Base-by-base conservation (phyloP, 2,113 vertebrate species). In the Paralichthys olivaceus region DNA sequence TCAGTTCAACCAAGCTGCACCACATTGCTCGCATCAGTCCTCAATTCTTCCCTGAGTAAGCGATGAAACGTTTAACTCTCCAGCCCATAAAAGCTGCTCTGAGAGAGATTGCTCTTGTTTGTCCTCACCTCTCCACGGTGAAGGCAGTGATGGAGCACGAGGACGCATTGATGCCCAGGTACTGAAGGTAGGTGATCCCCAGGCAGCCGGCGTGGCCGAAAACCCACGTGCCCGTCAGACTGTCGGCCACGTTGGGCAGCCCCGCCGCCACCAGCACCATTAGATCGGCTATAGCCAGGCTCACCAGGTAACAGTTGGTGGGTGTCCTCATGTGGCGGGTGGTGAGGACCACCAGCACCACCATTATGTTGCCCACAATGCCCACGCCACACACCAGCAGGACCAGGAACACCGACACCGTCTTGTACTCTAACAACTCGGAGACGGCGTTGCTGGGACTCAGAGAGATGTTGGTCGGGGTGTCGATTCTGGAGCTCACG, bases 131-230 rank as follows among this genome's bases (percentile, higher is more conserved):
- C 84, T 96, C 95, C 63, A 94, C 93, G 0, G 94, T 95, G 87
- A 96, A 95, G 5, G 93, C 96, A 0, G 93, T 95, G 84, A 96
- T 95, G 78, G 94, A 96, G 81, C 94, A 96, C 53, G 95, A 96
- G 0, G 95, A 96, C 23, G 92, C 94, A 0, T 93, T 94, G 80
- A 96, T 96, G 68, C 95, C 96, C 88, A 96, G 91, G 76, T 96
- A 95, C 89, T 95, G 93, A 22, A 96, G 91, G 90, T 95, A 95
- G 81, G 95, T 95, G 86, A 96, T 96, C 11, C 90, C 94, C 56
- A 95, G 84, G 60, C 94, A 95, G 25, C 95, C 89, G 0, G 87
- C 88, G 0, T 95, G 92, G 3, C 95, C 95, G 0, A 93, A 96
- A 23, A 95, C 79, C 95, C 95, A 96, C 0, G 90, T 92, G 7